These are phyloP conservation scores for Corapipo altera DNA, from an alignment of 2,113 vertebrate species.

Conservation along the genomic window DNA sequence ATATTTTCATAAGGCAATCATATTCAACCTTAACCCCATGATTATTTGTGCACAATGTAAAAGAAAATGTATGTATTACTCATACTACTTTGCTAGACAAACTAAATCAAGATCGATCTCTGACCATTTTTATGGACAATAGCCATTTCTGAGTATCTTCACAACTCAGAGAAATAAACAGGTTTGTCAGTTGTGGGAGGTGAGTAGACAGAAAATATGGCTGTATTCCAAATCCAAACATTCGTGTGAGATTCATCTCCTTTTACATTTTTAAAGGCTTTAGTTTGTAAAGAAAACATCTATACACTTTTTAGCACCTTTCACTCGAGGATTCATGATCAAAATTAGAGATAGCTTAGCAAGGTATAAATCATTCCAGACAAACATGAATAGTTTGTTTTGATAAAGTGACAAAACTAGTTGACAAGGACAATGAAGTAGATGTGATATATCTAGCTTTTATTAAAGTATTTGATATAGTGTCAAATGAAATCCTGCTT, in stretches of 20 bases:
- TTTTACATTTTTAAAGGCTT: not conserved
- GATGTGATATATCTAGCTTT: not conserved
- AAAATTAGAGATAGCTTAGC: slow-evolving; percentile 32
- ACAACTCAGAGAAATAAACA: not conserved
- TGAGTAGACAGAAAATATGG: not conserved
- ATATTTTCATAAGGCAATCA: not conserved
- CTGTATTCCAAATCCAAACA: not conserved
- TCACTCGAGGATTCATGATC: not conserved
- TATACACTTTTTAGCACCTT: not conserved
- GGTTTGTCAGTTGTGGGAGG: not conserved
- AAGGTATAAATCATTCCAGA: slow-evolving; percentile 5
- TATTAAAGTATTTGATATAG: slow-evolving; percentile 43
- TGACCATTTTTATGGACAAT: not conserved
- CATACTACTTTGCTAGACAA: not conserved
- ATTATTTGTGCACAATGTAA: not conserved
- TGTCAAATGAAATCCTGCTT: slow-evolving; percentile 38
- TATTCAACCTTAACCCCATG: not conserved
- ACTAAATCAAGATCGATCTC: not conserved
- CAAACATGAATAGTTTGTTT: slow-evolving; percentile 9
- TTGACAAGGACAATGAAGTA: slow-evolving; percentile 1
- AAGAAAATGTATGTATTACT: not conserved
- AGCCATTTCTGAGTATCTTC: not conserved
- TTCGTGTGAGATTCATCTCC: not conserved
- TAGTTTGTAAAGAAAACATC: not conserved
- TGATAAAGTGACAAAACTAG: slow-evolving; percentile 7